Conservation (phyloP, 2,797 vertebrate species). For the Zenarchopterus dispar region DNA sequence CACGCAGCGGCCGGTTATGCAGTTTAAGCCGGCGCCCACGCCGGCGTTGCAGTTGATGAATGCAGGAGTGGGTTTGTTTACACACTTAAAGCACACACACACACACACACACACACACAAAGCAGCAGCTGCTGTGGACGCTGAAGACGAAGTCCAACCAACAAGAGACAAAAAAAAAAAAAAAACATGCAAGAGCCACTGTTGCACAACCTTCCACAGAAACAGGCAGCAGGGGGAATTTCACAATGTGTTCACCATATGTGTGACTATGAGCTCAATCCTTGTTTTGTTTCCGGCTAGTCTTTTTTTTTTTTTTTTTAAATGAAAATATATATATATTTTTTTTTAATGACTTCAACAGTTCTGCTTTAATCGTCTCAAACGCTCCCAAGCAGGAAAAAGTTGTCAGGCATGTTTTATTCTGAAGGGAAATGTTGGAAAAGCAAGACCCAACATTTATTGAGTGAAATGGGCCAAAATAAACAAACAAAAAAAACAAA, state of each 20-base stretch:
- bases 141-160: slow-evolving; percentile 49
- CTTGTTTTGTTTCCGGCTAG: slow-evolving; percentile 22
- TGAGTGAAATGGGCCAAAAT: slow-evolving; percentile 52
- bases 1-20: no score
- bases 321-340: no score
- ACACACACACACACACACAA: not conserved
- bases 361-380: not conserved
- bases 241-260: slow-evolving; percentile 57
- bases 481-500: slow-evolving; percentile 2
- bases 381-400: slow-evolving; percentile 26
- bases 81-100: slow-evolving; percentile 35
- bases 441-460: slow-evolving; percentile 14
- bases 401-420: slow-evolving; percentile 21
- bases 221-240: slow-evolving; percentile 13
- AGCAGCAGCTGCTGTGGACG: slow-evolving; percentile 55
- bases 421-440: slow-evolving; percentile 15
- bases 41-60: slow-evolving; percentile 48
- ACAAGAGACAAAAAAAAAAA: not conserved
- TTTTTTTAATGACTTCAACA: no score
- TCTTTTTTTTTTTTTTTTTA: no score
- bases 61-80: slow-evolving; percentile 61
- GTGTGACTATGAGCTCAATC: slow-evolving; percentile 18
- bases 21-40: no score
- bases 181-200: no score
- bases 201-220: slow-evolving; percentile 54